Conservation (phyloP, 1,140 invertebrate genomes). For the Drosophila eugracilis region DNA sequence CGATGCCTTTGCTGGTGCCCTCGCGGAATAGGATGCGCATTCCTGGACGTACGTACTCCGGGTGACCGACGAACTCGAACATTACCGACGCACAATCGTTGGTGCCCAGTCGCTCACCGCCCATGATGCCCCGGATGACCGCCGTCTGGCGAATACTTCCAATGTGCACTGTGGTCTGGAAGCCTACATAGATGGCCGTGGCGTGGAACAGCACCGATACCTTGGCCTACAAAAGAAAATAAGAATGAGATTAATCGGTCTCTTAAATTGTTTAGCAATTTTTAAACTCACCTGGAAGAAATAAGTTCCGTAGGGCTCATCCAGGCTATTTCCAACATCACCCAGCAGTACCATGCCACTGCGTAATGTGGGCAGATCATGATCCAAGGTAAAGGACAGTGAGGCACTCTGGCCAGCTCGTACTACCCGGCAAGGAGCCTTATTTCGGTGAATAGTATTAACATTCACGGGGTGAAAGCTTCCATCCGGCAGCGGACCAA, state of each 20-base stretch:
- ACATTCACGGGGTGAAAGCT: constrained; percentile 92
- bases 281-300: constrained; percentile 89
- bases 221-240: constrained; percentile 89
- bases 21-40: constrained; percentile 95
- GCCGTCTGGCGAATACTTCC: constrained; percentile 98
- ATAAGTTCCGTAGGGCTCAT: constrained; percentile 88
- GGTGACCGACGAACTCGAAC: constrained; percentile 95
- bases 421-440: constrained; percentile 94
- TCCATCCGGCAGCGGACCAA: constrained; percentile 94
- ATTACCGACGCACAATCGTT: constrained; percentile 94
- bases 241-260: too few species aligned
- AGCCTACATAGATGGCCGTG: constrained; percentile 92
- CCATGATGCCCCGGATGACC: constrained; percentile 88
- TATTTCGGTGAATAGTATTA: constrained; percentile 95
- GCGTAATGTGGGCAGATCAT: constrained; percentile 87
- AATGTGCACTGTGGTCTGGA: constrained; percentile 97
- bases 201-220: constrained; percentile 93
- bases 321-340: constrained; percentile 78
- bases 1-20: constrained; percentile 95
- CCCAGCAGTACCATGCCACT: constrained; percentile 93
- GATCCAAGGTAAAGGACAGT: constrained; percentile 89
- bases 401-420: constrained; percentile 96
- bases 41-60: constrained; percentile 96
- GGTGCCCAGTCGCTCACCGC: constrained; percentile 86
- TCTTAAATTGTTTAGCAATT: not conserved